Conservation (phyloP, 2,113 vertebrate species). For the Lagopus leucura region DNA sequence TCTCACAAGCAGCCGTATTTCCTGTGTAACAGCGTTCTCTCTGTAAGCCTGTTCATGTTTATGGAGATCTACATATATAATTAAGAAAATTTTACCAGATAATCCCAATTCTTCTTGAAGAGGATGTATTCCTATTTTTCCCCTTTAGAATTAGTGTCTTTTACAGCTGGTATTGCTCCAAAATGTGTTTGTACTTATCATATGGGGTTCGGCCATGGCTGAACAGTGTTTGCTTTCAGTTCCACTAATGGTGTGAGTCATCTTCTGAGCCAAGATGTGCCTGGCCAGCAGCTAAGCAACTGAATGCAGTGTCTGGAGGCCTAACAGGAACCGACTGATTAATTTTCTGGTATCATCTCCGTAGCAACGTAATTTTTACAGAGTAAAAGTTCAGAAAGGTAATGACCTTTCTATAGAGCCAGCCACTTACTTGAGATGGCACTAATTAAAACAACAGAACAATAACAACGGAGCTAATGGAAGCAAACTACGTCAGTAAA, state of each 20-base stretch:
- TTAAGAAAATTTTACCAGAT: neutral
- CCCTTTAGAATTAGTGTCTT: neutral
- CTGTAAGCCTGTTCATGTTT: neutral
- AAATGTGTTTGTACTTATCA: neutral
- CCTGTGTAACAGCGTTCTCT: neutral
- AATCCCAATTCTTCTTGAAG: neutral
- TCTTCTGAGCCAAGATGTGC: neutral
- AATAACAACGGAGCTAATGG: slow-evolving; percentile 29
- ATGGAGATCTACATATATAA: neutral
- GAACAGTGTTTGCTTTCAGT: slow-evolving; percentile 42
- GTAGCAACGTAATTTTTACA: slow-evolving; percentile 18
- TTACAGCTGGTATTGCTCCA: slow-evolving; percentile 25
- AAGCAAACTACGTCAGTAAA: neutral
- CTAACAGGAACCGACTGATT: slow-evolving; percentile 52
- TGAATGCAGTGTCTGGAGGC: neutral
- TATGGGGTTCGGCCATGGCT: neutral
- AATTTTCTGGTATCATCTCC: neutral
- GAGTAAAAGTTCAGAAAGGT: slow-evolving; percentile 28
- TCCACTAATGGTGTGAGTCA: slow-evolving; percentile 43
- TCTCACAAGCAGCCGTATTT: neutral
- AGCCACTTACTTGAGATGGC: slow-evolving; percentile 34
- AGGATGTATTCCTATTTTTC: neutral
- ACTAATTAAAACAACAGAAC: slow-evolving; percentile 47
- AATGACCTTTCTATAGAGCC: slow-evolving; percentile 46
- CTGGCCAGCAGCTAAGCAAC: slow-evolving; percentile 66